Evolutionary conservation across 2,797 vertebrate genomes (phyloP).

Genomic region (Myotis vivesi): DNA sequence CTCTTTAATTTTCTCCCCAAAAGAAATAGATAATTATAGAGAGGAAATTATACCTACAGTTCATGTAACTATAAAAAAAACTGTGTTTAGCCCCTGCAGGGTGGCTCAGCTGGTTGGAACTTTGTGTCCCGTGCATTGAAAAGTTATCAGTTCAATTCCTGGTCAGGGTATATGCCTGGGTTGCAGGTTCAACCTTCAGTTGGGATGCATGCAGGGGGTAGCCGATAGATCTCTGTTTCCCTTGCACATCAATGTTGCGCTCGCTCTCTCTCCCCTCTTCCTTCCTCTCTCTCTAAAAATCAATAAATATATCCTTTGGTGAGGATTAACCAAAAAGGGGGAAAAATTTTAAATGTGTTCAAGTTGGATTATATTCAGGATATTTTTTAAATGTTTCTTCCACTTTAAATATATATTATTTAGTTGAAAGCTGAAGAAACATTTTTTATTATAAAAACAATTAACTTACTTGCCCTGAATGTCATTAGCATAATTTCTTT

Average conservation of each 20-base stretch:
- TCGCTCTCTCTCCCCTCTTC: neutral
- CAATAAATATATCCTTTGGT: neutral
- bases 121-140: neutral
- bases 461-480: constrained; percentile 22
- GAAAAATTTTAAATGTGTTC: neutral
- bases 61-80: neutral
- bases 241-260: neutral
- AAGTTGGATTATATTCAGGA: constrained; percentile 23
- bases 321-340: no score
- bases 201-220: neutral
- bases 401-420: neutral
- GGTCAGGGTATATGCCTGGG: neutral
- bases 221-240: neutral
- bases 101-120: neutral
- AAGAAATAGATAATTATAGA: neutral
- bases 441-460: constrained; percentile 13
- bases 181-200: neutral
- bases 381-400: neutral
- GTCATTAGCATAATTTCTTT: constrained; percentile 11
- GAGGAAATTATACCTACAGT: neutral
- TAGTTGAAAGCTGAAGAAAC: constrained; percentile 7
- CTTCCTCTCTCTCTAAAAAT: neutral
- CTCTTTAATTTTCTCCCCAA: constrained; percentile 20
- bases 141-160: neutral
- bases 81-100: neutral